Percentiles rank a stretch among this genome's conserved stretches.
Evolutionary conservation across 2,113 vertebrate species (phyloP).

Genomic region (Ia io): DNA sequence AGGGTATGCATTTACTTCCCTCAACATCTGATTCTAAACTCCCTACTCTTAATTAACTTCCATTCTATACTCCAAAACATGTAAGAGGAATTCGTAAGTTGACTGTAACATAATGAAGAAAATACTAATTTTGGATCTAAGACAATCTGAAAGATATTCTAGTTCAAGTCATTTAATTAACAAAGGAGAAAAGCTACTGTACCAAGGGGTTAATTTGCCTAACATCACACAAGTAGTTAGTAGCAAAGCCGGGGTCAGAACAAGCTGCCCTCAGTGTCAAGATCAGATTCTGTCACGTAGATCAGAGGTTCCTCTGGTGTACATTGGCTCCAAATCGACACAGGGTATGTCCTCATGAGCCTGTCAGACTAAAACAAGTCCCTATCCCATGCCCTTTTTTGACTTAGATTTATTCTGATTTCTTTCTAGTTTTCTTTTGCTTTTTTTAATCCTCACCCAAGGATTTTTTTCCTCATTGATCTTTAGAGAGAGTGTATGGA

Average conservation of each 20-base stretch:
- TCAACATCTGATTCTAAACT: neutral
- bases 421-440: neutral
- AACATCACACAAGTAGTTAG: neutral
- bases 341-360: neutral
- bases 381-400: neutral
- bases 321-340: neutral
- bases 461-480: too few relatives aligned
- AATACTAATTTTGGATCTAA: neutral
- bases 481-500: neutral
- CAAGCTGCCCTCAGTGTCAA: neutral
- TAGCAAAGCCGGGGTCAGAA: neutral
- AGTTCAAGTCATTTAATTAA: neutral
- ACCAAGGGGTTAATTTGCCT: neutral
- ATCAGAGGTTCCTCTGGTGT: neutral
- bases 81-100: neutral
- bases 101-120: neutral
- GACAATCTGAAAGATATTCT: neutral
- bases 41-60: neutral
- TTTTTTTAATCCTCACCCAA: too few relatives aligned
- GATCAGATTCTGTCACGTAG: neutral
- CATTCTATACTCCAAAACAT: neutral
- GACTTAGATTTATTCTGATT: neutral
- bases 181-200: neutral
- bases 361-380: neutral
- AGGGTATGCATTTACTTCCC: neutral